These are phyloP conservation scores for Itoplectis maculator DNA, from an alignment of 2,888 invertebrate genomes.

Conservation along the genomic window DNA sequence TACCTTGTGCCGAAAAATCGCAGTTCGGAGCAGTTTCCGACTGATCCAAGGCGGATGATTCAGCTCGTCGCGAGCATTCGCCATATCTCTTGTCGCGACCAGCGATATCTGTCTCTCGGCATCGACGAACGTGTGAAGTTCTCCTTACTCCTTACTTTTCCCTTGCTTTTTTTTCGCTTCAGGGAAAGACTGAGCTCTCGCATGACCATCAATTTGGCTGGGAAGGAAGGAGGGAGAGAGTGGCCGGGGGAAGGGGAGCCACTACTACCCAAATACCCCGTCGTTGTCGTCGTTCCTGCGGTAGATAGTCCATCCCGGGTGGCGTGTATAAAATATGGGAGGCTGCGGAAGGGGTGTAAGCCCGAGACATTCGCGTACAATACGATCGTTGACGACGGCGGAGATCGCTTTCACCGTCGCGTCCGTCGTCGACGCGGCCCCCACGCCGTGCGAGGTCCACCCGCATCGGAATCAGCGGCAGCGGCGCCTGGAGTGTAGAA, in stretches of 20 bases:
- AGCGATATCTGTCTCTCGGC: not conserved
- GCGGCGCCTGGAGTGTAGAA: not conserved
- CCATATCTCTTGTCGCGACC: constrained; percentile 18
- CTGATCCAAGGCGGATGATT: not conserved
- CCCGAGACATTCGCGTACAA: constrained; percentile 75
- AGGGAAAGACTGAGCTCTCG: constrained; percentile 26
- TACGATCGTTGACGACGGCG: constrained; percentile 73
- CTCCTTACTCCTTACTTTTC: not conserved
- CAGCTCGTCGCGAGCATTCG: not conserved
- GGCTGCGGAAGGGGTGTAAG: constrained; percentile 26
- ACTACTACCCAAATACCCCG: constrained; percentile 41
- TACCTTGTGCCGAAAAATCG: too few relatives aligned
- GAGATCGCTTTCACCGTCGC: constrained; percentile 44
- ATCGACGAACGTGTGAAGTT: constrained; percentile 26
- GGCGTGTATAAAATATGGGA: constrained; percentile 55
- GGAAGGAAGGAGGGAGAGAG: not conserved
- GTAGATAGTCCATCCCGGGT: constrained; percentile 45
- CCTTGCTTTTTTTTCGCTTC: not conserved
- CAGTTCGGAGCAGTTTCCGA: not conserved
- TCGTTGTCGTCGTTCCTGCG: constrained; percentile 39
- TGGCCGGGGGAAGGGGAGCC: too few relatives aligned
- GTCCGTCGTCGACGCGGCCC: constrained; percentile 29
- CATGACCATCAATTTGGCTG: constrained; percentile 35
- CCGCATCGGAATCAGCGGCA: constrained; percentile 39
- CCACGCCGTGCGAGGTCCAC: constrained; percentile 40